A percentile compares a stretch with the other conserved stretches of the same genome.
Conservation (phyloP, 2,113 vertebrate genomes). For the Nycticryphes semicollaris region DNA sequence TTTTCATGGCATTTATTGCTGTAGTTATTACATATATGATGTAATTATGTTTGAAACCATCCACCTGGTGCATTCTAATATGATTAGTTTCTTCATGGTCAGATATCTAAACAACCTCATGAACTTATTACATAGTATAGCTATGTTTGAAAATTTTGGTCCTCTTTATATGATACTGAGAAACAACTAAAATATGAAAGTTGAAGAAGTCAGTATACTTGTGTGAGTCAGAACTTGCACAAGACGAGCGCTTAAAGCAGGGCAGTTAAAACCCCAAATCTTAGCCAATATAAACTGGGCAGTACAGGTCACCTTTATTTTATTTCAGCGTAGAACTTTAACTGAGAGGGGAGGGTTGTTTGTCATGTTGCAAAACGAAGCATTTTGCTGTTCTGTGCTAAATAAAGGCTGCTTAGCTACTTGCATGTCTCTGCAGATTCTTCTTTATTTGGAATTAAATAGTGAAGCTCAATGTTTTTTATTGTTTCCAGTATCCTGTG, state of each 20-base stretch:
- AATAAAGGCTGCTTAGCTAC: background rate
- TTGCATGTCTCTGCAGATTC: background rate
- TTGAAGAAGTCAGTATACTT: background rate
- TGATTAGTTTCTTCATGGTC: background rate
- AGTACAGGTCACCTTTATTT: background rate
- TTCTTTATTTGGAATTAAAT: background rate
- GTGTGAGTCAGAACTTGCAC: background rate
- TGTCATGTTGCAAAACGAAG: background rate
- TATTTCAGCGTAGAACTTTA: background rate
- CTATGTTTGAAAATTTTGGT: background rate
- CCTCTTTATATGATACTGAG: background rate
- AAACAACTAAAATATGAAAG: background rate
- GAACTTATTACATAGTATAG: background rate
- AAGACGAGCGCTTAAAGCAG: background rate
- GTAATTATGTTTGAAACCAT: background rate
- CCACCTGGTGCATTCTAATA: background rate
- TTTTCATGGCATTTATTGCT: background rate
- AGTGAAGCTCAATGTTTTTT: background rate
- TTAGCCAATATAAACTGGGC: background rate
- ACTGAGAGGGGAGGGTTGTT: background rate
- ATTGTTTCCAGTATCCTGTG: background rate
- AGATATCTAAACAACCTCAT: background rate
- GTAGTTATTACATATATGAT: background rate
- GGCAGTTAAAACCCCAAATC: background rate
- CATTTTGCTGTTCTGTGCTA: background rate